phyloP scores from a whole-genome alignment of 2,113 vertebrate genomes.

The Antennarius striatus region DNA sequence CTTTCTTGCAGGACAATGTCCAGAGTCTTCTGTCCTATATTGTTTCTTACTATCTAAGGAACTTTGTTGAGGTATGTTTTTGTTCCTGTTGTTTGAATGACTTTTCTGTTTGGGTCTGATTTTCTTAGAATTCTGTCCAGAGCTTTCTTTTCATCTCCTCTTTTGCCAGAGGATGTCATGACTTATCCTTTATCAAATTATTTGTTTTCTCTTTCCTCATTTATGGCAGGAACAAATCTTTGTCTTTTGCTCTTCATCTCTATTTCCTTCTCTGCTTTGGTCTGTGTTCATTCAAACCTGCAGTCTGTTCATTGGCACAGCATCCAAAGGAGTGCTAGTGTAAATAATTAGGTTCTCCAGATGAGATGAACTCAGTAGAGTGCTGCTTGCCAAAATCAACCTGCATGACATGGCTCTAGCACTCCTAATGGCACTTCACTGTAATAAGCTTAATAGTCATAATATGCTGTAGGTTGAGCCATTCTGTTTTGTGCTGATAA shows the following conservation, averaged over 20 bases:
- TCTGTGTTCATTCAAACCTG: conserved; percentile 72
- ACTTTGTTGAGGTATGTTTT: conserved; percentile 95
- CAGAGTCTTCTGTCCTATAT: conserved; percentile 94
- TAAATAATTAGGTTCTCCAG: conserved; percentile 81
- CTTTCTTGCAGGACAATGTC: conserved; percentile 90
- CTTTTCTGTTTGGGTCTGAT: conserved; percentile 67
- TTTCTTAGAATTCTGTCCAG: conserved; percentile 69
- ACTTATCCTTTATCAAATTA: conserved; percentile 78
- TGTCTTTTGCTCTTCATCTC: conserved; percentile 64
- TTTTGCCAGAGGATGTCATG: conserved; percentile 73
- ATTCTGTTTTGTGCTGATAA: conserved; percentile 46
- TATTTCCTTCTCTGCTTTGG: conserved; percentile 49
- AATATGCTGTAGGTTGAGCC: conserved; percentile 42
- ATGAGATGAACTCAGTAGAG: conserved; percentile 78
- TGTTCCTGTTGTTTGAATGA: conserved; percentile 78
- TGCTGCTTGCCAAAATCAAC: conserved; percentile 74
- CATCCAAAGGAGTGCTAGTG: conserved; percentile 73
- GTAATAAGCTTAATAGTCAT: conserved; percentile 22
- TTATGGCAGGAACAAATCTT: conserved; percentile 68
- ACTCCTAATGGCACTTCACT: conserved; percentile 52
- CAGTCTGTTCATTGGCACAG: conserved; percentile 71
- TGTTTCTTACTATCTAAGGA: conserved; percentile 93
- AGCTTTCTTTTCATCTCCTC: conserved; percentile 73
- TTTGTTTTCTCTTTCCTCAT: conserved; percentile 76
- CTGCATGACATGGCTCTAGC: conserved; percentile 63